These are phyloP conservation scores for Rhaphigaster nebulosa DNA, from an alignment of 2,888 invertebrate genomes.

Conservation along the genomic window DNA sequence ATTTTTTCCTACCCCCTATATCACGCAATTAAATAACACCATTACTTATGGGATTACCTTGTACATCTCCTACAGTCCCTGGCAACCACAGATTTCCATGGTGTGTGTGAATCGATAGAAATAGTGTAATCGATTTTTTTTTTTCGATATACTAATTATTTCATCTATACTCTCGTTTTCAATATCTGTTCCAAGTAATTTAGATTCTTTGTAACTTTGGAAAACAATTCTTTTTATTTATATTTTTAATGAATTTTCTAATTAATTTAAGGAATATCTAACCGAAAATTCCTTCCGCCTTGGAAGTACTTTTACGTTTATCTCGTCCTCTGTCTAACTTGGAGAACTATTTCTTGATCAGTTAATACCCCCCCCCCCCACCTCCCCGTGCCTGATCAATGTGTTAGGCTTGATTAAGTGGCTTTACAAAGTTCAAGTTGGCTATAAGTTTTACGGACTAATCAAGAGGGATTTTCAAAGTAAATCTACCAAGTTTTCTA, in stretches of 20 bases:
- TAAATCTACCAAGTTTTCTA: conserved; percentile 28
- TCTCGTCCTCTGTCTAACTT: neutral
- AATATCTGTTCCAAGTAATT: too few relatives aligned
- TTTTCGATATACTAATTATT: too few relatives aligned
- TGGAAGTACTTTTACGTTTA: conserved; percentile 1
- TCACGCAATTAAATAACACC: too few relatives aligned
- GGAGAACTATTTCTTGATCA: conserved; percentile 13
- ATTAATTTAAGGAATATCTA: neutral
- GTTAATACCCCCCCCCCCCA: conserved; percentile 2
- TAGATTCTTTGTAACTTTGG: too few relatives aligned
- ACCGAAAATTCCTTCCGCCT: neutral
- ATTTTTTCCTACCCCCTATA: too few relatives aligned
- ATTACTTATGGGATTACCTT: too few relatives aligned
- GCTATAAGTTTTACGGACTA: conserved; percentile 32
- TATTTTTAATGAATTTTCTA: neutral
- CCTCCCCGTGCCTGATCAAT: conserved; percentile 19
- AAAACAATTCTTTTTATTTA: too few relatives aligned
- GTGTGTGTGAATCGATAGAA: too few relatives aligned
- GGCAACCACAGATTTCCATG: too few relatives aligned
- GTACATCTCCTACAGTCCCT: too few relatives aligned
- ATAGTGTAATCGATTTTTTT: too few relatives aligned
- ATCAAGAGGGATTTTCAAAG: conserved; percentile 13
- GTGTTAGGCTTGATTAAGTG: conserved; percentile 35
- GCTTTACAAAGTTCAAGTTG: conserved; percentile 26
- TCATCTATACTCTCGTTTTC: too few relatives aligned